Percentiles rank a stretch among this genome's conserved stretches.
Evolutionary conservation across 2,797 vertebrate genomes (phyloP).

Genomic region (Syngnathus acus): DNA sequence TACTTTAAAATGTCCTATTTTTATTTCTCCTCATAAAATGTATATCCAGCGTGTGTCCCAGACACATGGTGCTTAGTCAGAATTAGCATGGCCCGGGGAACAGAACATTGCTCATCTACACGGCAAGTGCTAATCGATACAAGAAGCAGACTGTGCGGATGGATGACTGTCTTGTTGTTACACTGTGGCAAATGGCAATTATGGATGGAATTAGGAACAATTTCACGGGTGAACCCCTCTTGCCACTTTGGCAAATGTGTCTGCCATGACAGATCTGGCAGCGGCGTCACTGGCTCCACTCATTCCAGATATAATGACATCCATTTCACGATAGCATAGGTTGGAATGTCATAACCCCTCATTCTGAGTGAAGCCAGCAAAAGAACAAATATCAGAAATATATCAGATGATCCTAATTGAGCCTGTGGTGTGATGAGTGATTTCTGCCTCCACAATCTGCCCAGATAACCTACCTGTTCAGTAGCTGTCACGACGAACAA

Average conservation of each 20-base stretch:
- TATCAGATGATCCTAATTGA: background rate
- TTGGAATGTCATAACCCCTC: too few relatives aligned
- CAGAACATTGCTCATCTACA: constrained; percentile 41
- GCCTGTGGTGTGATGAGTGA: too few relatives aligned
- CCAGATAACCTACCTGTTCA: too few relatives aligned
- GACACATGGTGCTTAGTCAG: constrained; percentile 25
- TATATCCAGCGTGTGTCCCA: constrained; percentile 27
- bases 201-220: constrained; percentile 66
- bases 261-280: constrained; percentile 61
- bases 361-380: background rate
- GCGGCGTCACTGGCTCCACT: constrained; percentile 15
- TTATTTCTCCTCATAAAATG: constrained; percentile 18
- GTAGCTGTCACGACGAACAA: too few relatives aligned
- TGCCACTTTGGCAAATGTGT: constrained; percentile 54
- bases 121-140: constrained; percentile 50
- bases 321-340: background rate
- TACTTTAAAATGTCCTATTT: background rate
- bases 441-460: too few relatives aligned
- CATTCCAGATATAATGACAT: background rate
- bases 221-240: constrained; percentile 68
- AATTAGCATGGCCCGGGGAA: constrained; percentile 30
- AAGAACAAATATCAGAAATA: background rate
- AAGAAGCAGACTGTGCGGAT: constrained; percentile 43
- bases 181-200: constrained; percentile 67
- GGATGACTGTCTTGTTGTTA: constrained; percentile 60